phyloP scores from a whole-genome alignment of 2,113 vertebrate genomes.

The Leucosticte australis region DNA sequence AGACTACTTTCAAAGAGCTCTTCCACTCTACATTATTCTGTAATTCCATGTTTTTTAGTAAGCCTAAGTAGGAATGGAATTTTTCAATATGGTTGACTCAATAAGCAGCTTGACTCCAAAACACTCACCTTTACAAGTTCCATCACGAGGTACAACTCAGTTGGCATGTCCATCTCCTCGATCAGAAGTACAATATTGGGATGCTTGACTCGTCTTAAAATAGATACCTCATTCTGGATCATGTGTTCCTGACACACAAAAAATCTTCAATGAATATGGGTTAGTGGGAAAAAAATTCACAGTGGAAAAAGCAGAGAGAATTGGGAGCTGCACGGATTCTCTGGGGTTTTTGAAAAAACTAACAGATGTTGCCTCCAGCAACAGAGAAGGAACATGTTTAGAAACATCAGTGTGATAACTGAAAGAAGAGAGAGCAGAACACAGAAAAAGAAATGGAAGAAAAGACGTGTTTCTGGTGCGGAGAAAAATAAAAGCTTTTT shows the following conservation, averaged over 20 bases:
- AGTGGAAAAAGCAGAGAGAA: background rate
- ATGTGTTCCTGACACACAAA: constrained; percentile 87
- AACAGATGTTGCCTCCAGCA: background rate
- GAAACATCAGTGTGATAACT: background rate
- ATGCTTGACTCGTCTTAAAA: constrained; percentile 94
- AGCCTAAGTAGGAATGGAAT: background rate
- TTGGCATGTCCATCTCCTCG: constrained; percentile 94
- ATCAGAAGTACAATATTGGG: constrained; percentile 97
- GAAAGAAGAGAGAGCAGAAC: background rate
- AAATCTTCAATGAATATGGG: background rate
- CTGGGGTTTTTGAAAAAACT: background rate
- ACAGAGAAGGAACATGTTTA: background rate
- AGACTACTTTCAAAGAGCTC: background rate
- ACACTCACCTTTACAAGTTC: constrained; percentile 92
- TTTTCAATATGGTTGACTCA: background rate
- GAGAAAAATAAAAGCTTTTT: background rate
- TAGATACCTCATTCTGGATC: constrained; percentile 97
- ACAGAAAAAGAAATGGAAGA: background rate
- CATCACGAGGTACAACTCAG: constrained; percentile 95
- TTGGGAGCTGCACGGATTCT: background rate
- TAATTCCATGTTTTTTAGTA: background rate
- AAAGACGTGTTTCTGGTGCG: background rate
- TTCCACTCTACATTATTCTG: background rate
- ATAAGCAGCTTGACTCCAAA: background rate
- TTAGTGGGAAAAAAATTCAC: background rate